Evolutionary conservation across 2,113 vertebrate genomes (phyloP).

Genomic region (Percopsis transmontana): DNA sequence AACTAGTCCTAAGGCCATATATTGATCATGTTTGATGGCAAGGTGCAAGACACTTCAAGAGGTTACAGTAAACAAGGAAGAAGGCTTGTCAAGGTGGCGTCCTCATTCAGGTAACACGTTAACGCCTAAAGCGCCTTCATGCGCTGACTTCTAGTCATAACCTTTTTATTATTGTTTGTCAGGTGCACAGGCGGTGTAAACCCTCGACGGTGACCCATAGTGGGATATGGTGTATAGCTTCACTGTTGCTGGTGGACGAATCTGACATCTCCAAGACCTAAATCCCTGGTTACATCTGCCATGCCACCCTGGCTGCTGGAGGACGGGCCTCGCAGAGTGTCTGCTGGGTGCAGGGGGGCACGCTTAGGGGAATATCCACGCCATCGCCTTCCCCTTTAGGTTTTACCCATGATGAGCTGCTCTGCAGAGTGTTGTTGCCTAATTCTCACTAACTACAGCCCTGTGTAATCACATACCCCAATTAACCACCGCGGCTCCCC

Average conservation of each 20-base stretch:
- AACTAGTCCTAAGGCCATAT: too few species aligned
- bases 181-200: too few species aligned
- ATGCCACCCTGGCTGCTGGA: constrained; percentile 3
- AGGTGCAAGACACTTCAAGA: background rate
- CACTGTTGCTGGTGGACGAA: background rate
- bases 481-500: constrained; percentile 92
- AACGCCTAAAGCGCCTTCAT: too few species aligned
- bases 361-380: constrained; percentile 91
- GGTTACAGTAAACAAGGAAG: background rate
- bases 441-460: constrained; percentile 97
- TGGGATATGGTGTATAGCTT: background rate
- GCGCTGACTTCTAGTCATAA: too few species aligned
- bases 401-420: constrained; percentile 90
- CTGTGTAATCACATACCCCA: constrained; percentile 99
- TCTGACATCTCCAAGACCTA: background rate
- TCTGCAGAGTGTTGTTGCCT: constrained; percentile 94
- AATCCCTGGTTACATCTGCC: constrained; percentile 22
- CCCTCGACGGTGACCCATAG: too few species aligned
- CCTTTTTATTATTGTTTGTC: too few species aligned
- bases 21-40: too few species aligned
- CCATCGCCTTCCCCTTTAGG: constrained; percentile 87
- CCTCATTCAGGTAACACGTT: too few species aligned
- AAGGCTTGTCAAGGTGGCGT: background rate
- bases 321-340: constrained; percentile 28
- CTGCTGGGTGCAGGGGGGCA: constrained; percentile 81